Evolutionary conservation across 1,140 invertebrate species (phyloP).

Genomic region (Drosophila pseudoobscura): DNA sequence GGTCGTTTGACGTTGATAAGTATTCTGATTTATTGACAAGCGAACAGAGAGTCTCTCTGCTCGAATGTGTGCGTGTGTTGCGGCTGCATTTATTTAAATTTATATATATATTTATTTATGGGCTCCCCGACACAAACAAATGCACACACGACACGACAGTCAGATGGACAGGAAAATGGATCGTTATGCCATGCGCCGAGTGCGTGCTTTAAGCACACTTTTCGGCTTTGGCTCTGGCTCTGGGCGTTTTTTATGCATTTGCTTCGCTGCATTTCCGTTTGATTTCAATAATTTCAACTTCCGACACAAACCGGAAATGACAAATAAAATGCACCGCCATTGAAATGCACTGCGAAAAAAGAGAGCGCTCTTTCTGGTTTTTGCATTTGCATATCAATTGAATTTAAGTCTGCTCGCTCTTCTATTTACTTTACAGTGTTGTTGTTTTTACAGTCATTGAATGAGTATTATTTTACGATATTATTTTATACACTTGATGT

Average conservation of each 20-base stretch:
- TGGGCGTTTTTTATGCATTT: conserved; percentile 45
- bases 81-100: conserved; percentile 73
- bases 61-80: conserved; percentile 21
- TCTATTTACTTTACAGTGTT: too few species aligned
- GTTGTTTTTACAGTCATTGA: too few species aligned
- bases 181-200: conserved; percentile 21
- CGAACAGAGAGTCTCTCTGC: conserved; percentile 45
- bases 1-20: conserved; percentile 75
- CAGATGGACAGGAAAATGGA: conserved; percentile 22
- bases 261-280: conserved; percentile 66
- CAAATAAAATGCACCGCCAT: conserved; percentile 72
- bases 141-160: conserved; percentile 3
- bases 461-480: too few species aligned
- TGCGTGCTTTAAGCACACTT: conserved; percentile 55
- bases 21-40: conserved; percentile 80
- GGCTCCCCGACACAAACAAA: conserved; percentile 37
- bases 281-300: conserved; percentile 79
- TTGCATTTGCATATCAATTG: conserved; percentile 1
- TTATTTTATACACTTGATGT: too few species aligned
- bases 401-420: neutral
- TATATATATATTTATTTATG: conserved; percentile 74
- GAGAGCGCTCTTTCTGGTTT: neutral
- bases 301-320: conserved; percentile 75
- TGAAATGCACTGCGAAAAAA: conserved; percentile 51
- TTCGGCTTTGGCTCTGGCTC: conserved; percentile 16